phyloP scores from a whole-genome alignment of 2,888 invertebrate species.

The Phengaris alcon region DNA sequence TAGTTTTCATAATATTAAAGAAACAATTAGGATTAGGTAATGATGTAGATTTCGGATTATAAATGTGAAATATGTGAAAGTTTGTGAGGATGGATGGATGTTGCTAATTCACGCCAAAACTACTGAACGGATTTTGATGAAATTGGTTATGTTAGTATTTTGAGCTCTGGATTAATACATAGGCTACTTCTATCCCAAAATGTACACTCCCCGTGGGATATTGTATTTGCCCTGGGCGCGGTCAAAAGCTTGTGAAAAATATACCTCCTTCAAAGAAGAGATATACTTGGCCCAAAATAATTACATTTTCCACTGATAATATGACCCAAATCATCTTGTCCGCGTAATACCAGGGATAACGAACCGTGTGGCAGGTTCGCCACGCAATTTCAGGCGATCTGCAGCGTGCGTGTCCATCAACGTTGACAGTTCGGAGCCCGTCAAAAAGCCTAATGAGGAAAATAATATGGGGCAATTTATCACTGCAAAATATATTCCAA shows the following conservation, averaged over 20 bases:
- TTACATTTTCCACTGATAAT: not conserved
- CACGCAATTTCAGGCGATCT: constrained; percentile 17
- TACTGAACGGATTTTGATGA: no score
- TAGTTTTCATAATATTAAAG: no score
- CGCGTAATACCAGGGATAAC: constrained; percentile 11
- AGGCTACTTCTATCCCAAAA: no score
- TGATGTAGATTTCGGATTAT: no score
- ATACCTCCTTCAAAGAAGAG: not conserved
- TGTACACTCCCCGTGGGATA: no score
- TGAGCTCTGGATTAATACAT: no score
- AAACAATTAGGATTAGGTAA: no score
- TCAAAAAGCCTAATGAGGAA: constrained; percentile 15
- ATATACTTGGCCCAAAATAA: not conserved
- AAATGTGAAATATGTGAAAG: no score
- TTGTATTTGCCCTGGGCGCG: no score
- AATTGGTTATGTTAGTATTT: no score
- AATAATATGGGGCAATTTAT: constrained; percentile 4
- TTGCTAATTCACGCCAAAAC: no score
- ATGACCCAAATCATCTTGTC: constrained; percentile 15
- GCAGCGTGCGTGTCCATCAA: constrained; percentile 15
- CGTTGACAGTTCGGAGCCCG: constrained; percentile 19
- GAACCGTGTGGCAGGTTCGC: constrained; percentile 13
- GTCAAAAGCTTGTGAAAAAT: not conserved
- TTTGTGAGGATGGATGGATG: no score
- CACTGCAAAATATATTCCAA: not conserved